These are phyloP conservation scores for Slavum lentiscoides DNA, from an alignment of 2,888 invertebrate species.

Conservation along the genomic window DNA sequence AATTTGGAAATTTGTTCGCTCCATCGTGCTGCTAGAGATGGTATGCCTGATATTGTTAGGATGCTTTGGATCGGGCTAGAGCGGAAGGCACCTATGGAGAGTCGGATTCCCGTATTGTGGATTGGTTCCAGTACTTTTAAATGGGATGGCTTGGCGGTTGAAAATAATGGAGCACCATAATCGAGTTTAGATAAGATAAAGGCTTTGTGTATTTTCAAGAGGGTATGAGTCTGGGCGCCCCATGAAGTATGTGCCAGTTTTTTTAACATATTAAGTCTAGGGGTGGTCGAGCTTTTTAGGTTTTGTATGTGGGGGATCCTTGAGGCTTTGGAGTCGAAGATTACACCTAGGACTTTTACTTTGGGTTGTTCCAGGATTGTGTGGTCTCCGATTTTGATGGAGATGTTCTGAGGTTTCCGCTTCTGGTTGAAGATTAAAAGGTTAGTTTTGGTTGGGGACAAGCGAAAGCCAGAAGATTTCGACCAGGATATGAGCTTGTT, in stretches of 20 bases:
- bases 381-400: background rate
- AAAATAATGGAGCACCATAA: background rate
- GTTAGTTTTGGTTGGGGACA: background rate
- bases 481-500: background rate
- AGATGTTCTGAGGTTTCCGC: background rate
- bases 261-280: background rate
- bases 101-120: background rate
- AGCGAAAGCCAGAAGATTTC: background rate
- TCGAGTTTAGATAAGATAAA: background rate
- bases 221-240: background rate
- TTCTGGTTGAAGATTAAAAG: background rate
- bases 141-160: background rate
- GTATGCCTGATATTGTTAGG: background rate
- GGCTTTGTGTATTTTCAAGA: background rate
- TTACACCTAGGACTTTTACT: background rate
- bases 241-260: background rate
- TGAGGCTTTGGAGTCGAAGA: background rate
- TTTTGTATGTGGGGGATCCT: background rate
- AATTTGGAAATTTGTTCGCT: background rate
- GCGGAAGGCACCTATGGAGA: background rate
- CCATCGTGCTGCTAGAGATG: background rate
- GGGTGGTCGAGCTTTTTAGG: background rate
- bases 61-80: background rate
- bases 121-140: background rate
- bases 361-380: background rate